Base-by-base conservation (phyloP, 2,797 vertebrate genomes). In the Chelon auratus region DNA sequence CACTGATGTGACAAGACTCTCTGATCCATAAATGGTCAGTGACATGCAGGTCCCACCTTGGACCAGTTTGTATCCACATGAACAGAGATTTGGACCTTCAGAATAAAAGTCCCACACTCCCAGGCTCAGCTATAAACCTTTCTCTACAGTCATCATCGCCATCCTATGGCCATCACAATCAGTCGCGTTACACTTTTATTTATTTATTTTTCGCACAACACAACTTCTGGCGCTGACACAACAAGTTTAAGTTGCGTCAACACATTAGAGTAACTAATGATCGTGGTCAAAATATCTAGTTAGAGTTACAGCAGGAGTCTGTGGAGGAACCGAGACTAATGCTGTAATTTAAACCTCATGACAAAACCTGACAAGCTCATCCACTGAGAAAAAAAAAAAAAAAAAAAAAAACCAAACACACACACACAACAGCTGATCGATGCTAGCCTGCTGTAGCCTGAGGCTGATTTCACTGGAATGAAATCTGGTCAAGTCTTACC, bases 401-500 rank as follows among this genome's bases (percentile, higher is more conserved):
- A 20, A 52, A 36, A 7, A 48, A 56, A 40, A 61, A 63, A 50
- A 43, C 1, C n/a, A 24, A 18, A 45, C 33, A 60, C 5, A 33
- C 8, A 18, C n/a, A n/a, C n/a, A n/a, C n/a, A 15, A 33, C 9
- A 50, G 10, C 18, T 22, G 10, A 22, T 22, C 20, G 4, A 50
- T 10, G 48, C 43, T 20, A 3, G 57, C 8, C 2, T 26, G 24
- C 24, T 26, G 37, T 12, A 39, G 12, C 20, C 3, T 9, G 1
- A 12, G 5, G 26, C 2, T 11, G 51, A 12, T 17, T 54, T 37
- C 33, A 12, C 53, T 0, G 10, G 4, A 14, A 1, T 9, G 9
- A 51, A 40, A 33, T 9, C 4, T 18, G 15, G 22, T 20, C 36
- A 40, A 40, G 36, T 1, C 90, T 96, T 95, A 99, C 98, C 97